A percentile compares a stretch with the other conserved stretches of the same genome.
phyloP scores from a whole-genome alignment of 2,113 vertebrate genomes.

The Ictalurus furcatus region DNA sequence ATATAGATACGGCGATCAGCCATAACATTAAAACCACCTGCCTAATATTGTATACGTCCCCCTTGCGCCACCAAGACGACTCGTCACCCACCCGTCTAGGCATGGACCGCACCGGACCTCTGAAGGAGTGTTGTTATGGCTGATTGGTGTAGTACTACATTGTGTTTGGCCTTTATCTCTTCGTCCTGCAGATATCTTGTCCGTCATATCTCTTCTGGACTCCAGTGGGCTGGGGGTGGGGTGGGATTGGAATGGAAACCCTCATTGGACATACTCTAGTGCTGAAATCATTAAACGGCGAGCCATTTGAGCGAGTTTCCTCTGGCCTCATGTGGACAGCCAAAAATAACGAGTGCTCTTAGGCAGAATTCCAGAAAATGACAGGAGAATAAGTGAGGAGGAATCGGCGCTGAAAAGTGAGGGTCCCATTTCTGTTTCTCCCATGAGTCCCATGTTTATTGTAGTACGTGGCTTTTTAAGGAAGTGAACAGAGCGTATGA shows the following conservation, averaged over 20 bases:
- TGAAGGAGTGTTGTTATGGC: no score
- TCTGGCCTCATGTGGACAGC: neutral
- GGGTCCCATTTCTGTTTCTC: neutral
- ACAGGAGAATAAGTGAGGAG: neutral
- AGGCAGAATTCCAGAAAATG: neutral
- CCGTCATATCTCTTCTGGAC: no score
- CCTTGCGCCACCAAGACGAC: no score
- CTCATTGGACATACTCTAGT: neutral
- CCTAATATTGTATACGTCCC: no score
- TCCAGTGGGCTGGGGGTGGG: no score
- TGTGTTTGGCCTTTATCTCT: neutral
- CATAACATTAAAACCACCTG: no score
- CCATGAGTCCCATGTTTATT: neutral
- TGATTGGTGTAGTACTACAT: neutral
- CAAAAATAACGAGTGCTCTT: neutral
- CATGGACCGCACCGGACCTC: no score
- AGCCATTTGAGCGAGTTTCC: neutral
- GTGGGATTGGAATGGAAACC: no score
- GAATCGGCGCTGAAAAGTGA: neutral
- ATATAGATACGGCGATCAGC: neutral
- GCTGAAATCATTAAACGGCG: neutral
- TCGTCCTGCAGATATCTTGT: neutral
- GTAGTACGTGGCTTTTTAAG: neutral
- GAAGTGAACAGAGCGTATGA: neutral
- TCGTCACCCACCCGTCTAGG: no score